Evolutionary conservation across 2,113 vertebrate species (phyloP), one percentile per base, ranked within the genome.

Genomic region (Anarhynchus alexandrinus): DNA sequence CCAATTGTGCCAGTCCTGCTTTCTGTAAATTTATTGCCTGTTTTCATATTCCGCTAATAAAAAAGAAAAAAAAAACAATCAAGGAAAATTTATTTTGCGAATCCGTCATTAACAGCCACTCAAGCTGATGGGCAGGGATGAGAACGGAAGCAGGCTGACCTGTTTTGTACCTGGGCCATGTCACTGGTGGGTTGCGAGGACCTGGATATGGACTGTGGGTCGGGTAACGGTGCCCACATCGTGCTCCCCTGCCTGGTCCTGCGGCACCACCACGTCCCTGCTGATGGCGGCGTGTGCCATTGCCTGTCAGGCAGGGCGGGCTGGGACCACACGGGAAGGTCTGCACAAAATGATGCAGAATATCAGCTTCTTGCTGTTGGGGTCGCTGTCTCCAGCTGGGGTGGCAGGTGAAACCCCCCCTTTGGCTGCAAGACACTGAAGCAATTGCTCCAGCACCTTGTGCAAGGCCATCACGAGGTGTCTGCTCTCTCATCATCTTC

Each of bases 21-120:
- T 97, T 97, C 97, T 98, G 97, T 98, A 98, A 97, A 61, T 79
- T 98, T 97, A 98, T 97, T 98, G 98, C 95, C 97, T 98, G 97
- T 97, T 98, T 98, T 98, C 97, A 97, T 97, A 97, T 95, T 95
- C 96, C 38, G 0, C 96, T 97, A 98, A 98, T 98, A 98, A 98
- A 98, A 95, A 88, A 61, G 2, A 10, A 49, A 93, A 71, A 77
- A 97, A 93, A 93, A 94, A 96, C 90, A 81, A 20, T 3, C 55
- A 70, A 79, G 30, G 47, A 87, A 86, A 81, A 78, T 12, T 15
- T 25, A 34, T 80, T 83, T 85, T 82, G 64, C 0, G 0, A 61
- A n/a, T 97, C 47, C 6, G 82, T 96, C 54, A 25, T 74, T 45
- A 40, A 59, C 22, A 59, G 4, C n/a, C 22, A 11, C 29, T 36